Evolutionary conservation across 2,113 vertebrate species (phyloP).

Genomic region (Seriola rivoliana): DNA sequence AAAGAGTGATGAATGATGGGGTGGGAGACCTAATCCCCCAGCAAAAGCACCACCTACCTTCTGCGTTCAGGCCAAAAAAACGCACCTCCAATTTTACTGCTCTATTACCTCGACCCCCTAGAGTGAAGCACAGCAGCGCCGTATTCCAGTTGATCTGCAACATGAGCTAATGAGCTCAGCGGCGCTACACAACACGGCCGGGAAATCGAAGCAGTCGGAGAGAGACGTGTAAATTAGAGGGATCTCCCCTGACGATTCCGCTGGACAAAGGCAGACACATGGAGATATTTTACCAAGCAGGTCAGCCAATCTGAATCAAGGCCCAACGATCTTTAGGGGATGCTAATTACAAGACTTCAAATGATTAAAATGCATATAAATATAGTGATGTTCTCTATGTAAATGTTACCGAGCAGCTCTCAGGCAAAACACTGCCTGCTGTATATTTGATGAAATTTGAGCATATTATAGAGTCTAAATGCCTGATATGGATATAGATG

Average conservation of each 20-base stretch:
- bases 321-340: conserved; percentile 20
- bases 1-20: conserved; percentile 4
- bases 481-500: conserved; percentile 1
- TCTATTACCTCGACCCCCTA: conserved; percentile 55
- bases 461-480: conserved; percentile 5
- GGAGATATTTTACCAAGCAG: conserved; percentile 65
- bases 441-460: conserved; percentile 15
- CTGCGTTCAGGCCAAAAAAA: conserved; percentile 30
- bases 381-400: conserved; percentile 3
- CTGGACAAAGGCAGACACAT: conserved; percentile 56
- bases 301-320: conserved; percentile 55
- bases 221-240: conserved; percentile 67
- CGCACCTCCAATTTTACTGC: conserved; percentile 40
- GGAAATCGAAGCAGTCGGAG: conserved; percentile 69
- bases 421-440: background rate
- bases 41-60: conserved; percentile 32
- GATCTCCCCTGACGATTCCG: conserved; percentile 55
- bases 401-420: conserved; percentile 18
- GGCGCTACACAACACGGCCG: conserved; percentile 50
- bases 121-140: conserved; percentile 55
- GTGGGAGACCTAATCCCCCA: conserved; percentile 17
- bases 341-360: conserved; percentile 55
- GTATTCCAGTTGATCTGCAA: conserved; percentile 72
- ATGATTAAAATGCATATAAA: conserved; percentile 46
- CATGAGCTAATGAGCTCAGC: conserved; percentile 78